These are phyloP conservation scores for Loris lydekkerianus DNA, from an alignment of 2,797 vertebrate species.

Conservation along the genomic window DNA sequence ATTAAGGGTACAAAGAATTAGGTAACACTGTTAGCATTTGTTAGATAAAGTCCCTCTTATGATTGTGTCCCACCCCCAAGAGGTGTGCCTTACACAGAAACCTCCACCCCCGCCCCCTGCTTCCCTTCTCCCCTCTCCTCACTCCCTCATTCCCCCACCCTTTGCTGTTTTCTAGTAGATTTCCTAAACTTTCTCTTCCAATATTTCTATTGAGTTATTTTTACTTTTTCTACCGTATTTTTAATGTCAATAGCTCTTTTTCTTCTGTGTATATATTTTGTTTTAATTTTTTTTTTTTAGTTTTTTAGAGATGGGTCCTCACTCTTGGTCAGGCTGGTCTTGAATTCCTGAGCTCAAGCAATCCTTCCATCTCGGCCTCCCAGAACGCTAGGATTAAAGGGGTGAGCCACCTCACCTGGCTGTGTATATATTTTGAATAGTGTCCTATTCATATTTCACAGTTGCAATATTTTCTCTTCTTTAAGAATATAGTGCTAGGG, in stretches of 20 bases:
- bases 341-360: neutral
- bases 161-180: neutral
- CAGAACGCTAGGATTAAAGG: neutral
- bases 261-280: neutral
- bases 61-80: too few relatives aligned
- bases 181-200: neutral
- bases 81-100: too few relatives aligned
- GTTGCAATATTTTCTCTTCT: neutral
- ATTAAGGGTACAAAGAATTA: too few relatives aligned
- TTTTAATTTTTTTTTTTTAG: too few relatives aligned
- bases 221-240: neutral
- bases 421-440: neutral
- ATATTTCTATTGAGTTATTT: neutral
- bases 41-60: too few relatives aligned
- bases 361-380: neutral
- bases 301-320: too few relatives aligned
- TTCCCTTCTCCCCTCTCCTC: too few relatives aligned
- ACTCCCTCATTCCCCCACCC: too few relatives aligned
- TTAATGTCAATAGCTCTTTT: neutral
- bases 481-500: neutral
- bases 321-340: neutral
- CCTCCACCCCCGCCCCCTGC: too few relatives aligned
- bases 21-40: too few relatives aligned
- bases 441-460: neutral
- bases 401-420: neutral